These are phyloP conservation scores for Agriopis leucophaearia DNA, from an alignment of 2,888 invertebrate genomes.

Conservation along the genomic window DNA sequence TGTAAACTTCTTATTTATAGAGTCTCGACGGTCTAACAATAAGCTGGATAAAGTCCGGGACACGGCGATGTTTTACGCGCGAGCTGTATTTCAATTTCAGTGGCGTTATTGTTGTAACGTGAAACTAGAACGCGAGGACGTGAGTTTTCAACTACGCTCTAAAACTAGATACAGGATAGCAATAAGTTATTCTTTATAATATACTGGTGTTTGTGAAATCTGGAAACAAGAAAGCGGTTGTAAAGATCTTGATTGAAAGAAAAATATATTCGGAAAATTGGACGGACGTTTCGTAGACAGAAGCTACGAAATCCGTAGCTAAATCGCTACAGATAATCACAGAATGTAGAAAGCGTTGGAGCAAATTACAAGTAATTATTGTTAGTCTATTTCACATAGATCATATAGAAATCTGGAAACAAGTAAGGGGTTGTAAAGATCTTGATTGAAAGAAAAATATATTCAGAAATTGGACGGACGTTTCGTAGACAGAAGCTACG, in stretches of 20 bases:
- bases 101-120: conserved; percentile 36
- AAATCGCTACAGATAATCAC: no score
- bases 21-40: conserved; percentile 48
- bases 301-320: conserved; percentile 21
- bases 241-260: background rate
- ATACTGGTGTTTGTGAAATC: background rate
- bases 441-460: background rate
- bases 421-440: background rate
- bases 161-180: conserved; percentile 13
- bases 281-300: conserved; percentile 6
- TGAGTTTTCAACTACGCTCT: conserved; percentile 30
- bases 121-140: conserved; percentile 30
- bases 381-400: no score
- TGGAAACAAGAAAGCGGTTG: background rate
- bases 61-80: conserved; percentile 33
- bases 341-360: no score
- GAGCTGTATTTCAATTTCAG: conserved; percentile 43
- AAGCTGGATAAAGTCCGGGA: conserved; percentile 42
- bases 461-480: background rate
- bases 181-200: background rate
- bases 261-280: background rate
- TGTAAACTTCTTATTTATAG: conserved; percentile 56
- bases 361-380: no score
- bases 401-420: no score
- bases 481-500: conserved; percentile 19